Conservation (phyloP, 1,140 invertebrate genomes). For the Agrypnia vestita region DNA sequence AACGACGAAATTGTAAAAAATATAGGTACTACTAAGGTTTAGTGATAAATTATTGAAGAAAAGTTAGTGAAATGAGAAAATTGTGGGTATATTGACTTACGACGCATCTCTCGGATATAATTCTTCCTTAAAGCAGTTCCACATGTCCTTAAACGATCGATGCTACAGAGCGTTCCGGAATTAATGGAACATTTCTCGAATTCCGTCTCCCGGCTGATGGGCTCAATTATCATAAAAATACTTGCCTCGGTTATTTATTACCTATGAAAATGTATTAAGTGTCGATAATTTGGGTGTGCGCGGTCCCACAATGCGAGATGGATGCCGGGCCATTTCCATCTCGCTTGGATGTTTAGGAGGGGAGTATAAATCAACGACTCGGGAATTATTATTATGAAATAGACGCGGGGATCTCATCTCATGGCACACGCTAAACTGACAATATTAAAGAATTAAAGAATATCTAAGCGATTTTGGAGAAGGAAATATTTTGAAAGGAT, state of each 20-base stretch:
- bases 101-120: constrained; percentile 18
- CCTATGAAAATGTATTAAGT: constrained; percentile 61
- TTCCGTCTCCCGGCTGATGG: constrained; percentile 39
- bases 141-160: constrained; percentile 40
- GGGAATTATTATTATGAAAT: too few relatives aligned
- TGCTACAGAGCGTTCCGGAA: constrained; percentile 45
- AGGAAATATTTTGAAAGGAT: too few relatives aligned
- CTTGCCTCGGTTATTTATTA: constrained; percentile 59
- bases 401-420: too few relatives aligned
- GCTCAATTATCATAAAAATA: constrained; percentile 59
- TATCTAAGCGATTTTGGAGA: too few relatives aligned
- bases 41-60: constrained; percentile 30
- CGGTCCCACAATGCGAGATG: constrained; percentile 49
- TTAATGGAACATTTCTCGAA: constrained; percentile 51
- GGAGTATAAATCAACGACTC: too few relatives aligned
- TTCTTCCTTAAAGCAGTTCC: constrained; percentile 12
- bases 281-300: constrained; percentile 59
- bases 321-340: constrained; percentile 24
- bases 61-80: constrained; percentile 25
- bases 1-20: background rate
- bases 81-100: constrained; percentile 15
- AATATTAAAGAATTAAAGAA: too few relatives aligned
- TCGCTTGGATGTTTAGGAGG: background rate
- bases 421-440: too few relatives aligned
- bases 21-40: background rate